A percentile compares a stretch with the other conserved stretches of the same genome.
phyloP scores from a whole-genome alignment of 2,797 vertebrate genomes.

The Sebastes matsubarae region DNA sequence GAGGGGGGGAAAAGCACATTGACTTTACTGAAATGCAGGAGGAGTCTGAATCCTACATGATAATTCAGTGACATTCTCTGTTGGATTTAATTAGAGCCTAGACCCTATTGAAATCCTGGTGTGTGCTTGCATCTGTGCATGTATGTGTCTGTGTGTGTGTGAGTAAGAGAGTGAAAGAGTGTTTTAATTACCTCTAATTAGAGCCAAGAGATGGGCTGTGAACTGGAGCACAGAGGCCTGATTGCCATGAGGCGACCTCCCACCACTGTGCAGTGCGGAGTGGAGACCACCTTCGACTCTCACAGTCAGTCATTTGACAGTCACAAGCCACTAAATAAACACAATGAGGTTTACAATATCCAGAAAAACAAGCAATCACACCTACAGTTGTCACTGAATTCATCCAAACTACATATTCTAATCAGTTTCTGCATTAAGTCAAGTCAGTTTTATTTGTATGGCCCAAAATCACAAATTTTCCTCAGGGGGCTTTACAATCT shows the following conservation, averaged over 20 bases:
- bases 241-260: slow-evolving; percentile 48
- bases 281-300: slow-evolving; percentile 3
- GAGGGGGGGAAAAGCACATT: neutral
- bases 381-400: neutral
- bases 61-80: slow-evolving; percentile 30
- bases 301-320: neutral
- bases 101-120: slow-evolving; percentile 12
- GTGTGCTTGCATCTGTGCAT: slow-evolving; percentile 10
- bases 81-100: slow-evolving; percentile 40
- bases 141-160: slow-evolving; percentile 8
- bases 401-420: neutral
- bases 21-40: neutral
- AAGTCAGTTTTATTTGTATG: no score
- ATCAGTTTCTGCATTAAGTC: neutral
- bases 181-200: slow-evolving; percentile 72
- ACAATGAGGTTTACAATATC: neutral
- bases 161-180: slow-evolving; percentile 21
- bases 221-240: slow-evolving; percentile 56
- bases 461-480: no score
- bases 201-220: slow-evolving; percentile 53
- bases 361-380: neutral
- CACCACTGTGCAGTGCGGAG: slow-evolving; percentile 1
- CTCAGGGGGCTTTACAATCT: no score
- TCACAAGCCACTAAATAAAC: neutral
- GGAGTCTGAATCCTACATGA: slow-evolving; percentile 18